Evolutionary conservation across 2,888 invertebrate species (phyloP).

Genomic region (Glyphotaelius pellucidus): DNA sequence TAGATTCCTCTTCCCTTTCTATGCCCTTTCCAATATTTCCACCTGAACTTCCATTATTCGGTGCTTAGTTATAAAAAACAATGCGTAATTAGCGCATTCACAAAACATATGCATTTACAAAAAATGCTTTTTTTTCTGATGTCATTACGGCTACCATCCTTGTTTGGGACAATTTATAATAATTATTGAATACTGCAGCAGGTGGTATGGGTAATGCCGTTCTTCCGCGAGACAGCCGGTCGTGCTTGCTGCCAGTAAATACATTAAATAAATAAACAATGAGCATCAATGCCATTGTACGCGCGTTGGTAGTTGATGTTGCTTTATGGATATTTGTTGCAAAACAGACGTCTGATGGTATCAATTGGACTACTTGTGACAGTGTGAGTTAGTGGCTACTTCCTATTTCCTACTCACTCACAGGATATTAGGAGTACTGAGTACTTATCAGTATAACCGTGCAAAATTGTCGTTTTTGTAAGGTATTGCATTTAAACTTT

Average conservation of each 20-base stretch:
- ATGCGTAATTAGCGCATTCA: background rate
- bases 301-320: background rate
- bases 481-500: background rate
- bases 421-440: background rate
- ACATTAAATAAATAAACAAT: background rate
- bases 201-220: background rate
- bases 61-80: background rate
- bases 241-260: background rate
- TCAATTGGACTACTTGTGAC: background rate
- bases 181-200: background rate
- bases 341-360: conserved; percentile 33
- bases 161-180: background rate
- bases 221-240: background rate
- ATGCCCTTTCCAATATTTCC: background rate
- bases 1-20: background rate
- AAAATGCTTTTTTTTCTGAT: background rate
- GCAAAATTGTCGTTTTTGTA: background rate
- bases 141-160: background rate
- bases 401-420: background rate
- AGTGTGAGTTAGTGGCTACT: background rate
- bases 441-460: background rate
- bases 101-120: background rate
- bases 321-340: conserved; percentile 24
- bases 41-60: background rate
- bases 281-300: background rate